A percentile compares a stretch with the other conserved stretches of the same genome.
phyloP scores from a whole-genome alignment of 2,888 invertebrate species.

The Rhaphigaster nebulosa region DNA sequence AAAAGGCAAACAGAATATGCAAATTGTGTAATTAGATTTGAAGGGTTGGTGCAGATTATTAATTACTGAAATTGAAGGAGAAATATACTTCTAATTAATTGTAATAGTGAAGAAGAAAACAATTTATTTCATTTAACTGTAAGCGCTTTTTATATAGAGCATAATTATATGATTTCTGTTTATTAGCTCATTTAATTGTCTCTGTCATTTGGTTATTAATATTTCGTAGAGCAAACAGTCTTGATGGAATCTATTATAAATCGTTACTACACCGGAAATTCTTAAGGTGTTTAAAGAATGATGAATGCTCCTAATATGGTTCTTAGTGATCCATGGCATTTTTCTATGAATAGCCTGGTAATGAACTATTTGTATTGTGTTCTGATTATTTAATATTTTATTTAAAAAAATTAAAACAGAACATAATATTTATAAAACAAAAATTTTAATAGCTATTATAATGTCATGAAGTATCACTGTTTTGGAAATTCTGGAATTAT shows the following conservation, averaged over 20 bases:
- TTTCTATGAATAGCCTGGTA: background rate
- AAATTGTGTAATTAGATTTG: too few species aligned
- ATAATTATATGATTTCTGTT: constrained; percentile 18
- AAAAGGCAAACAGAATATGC: too few species aligned
- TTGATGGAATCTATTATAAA: background rate
- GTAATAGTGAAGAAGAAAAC: too few species aligned
- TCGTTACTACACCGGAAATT: background rate
- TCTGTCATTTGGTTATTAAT: background rate
- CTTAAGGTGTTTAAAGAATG: background rate
- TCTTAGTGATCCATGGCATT: background rate
- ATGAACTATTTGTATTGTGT: background rate
- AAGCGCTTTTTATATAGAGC: too few species aligned
- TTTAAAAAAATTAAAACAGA: too few species aligned
- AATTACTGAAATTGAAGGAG: too few species aligned
- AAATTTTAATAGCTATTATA: background rate
- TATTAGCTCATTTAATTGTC: background rate
- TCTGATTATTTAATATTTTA: background rate
- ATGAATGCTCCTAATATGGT: background rate
- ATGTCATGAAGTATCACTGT: background rate
- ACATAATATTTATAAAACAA: too few species aligned
- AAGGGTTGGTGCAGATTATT: too few species aligned
- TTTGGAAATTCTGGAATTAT: background rate
- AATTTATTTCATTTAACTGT: too few species aligned
- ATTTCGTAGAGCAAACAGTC: background rate
- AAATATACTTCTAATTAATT: too few species aligned